Percentiles rank a stretch among this genome's conserved stretches.
Evolutionary conservation across 2,888 invertebrate species (phyloP).

Genomic region (Fissipunctia ypsillon): DNA sequence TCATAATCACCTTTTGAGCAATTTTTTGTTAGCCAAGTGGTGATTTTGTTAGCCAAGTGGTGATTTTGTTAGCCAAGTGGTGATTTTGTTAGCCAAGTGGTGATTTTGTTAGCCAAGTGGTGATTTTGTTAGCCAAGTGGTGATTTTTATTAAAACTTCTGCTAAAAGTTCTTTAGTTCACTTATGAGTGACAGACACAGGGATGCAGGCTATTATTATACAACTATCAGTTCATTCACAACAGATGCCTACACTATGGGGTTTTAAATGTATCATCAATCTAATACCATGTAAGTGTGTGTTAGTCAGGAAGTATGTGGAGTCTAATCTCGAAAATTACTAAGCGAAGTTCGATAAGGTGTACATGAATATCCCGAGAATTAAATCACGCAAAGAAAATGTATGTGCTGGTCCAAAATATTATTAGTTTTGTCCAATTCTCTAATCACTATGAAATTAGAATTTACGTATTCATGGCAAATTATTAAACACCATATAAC

Average conservation of each 20-base stretch:
- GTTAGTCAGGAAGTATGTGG: slow-evolving; percentile 6
- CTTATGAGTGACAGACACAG: slow-evolving; percentile 36
- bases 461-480: no score
- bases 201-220: slow-evolving; percentile 41
- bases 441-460: no score
- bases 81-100: neutral
- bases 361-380: neutral
- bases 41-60: neutral
- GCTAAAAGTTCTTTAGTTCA: slow-evolving; percentile 7
- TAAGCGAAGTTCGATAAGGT: neutral
- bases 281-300: slow-evolving; percentile 16
- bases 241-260: slow-evolving; percentile 43
- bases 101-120: neutral
- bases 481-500: no score
- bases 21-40: neutral
- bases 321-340: slow-evolving; percentile 15
- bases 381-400: no score
- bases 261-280: slow-evolving; percentile 47
- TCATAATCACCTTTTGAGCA: slow-evolving; percentile 6
- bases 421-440: no score
- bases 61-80: neutral
- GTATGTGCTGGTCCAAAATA: no score
- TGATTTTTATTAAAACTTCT: neutral
- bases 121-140: neutral
- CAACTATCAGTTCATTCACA: slow-evolving; percentile 35